A percentile compares a stretch with the other conserved stretches of the same genome.
Evolutionary conservation across 2,888 invertebrate species (phyloP).

Genomic region (Drosophila peninsularis): DNA sequence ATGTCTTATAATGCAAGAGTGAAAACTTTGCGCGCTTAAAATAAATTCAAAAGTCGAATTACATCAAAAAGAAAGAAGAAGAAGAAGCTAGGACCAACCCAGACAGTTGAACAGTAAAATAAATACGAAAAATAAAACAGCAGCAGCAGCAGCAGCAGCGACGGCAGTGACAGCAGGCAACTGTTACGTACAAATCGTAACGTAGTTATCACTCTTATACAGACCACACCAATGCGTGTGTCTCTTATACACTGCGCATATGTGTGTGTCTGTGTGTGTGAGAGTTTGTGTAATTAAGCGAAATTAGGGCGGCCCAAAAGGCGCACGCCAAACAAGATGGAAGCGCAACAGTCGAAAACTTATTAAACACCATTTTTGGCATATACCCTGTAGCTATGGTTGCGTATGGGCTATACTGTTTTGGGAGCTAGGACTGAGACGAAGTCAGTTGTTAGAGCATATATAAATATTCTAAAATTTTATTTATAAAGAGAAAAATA

Average conservation of each 20-base stretch:
- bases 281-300: constrained; percentile 69
- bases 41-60: constrained; percentile 52
- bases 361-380: constrained; percentile 7
- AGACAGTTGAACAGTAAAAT: constrained; percentile 58
- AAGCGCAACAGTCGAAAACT: constrained; percentile 20
- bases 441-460: not conserved
- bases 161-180: constrained; percentile 24
- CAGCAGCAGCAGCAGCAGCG: constrained; percentile 11
- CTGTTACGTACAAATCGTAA: constrained; percentile 62
- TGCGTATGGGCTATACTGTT: not conserved
- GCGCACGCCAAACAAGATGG: constrained; percentile 49
- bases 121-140: not conserved
- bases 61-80: constrained; percentile 56
- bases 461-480: not conserved
- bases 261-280: constrained; percentile 19
- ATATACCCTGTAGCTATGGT: constrained; percentile 28
- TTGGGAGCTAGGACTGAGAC: not conserved
- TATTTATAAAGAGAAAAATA: not conserved
- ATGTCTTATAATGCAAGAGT: constrained; percentile 62
- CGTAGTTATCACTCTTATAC: constrained; percentile 35
- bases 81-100: constrained; percentile 18
- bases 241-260: constrained; percentile 6
- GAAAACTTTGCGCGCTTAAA: constrained; percentile 64
- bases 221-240: not conserved
- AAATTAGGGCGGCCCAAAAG: constrained; percentile 75